These are phyloP conservation scores for Trogon surrucura DNA, from an alignment of 2,113 vertebrate genomes.

Conservation along the genomic window DNA sequence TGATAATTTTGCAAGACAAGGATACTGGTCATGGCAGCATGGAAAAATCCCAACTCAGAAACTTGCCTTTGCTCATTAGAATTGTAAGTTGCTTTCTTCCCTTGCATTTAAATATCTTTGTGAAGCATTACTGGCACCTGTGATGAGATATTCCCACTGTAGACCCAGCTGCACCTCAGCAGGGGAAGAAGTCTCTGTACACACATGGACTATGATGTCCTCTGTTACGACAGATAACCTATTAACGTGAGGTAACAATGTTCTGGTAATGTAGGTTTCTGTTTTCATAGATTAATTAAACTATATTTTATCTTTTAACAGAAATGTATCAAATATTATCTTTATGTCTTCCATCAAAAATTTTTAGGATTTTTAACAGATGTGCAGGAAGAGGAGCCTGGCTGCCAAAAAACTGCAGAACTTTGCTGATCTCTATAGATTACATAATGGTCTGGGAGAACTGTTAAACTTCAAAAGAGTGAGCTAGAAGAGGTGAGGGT, in stretches of 20 bases:
- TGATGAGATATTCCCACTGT: neutral
- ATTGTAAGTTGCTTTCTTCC: neutral
- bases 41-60: neutral
- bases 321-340: neutral
- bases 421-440: neutral
- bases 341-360: neutral
- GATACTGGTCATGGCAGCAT: neutral
- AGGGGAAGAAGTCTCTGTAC: neutral
- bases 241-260: neutral
- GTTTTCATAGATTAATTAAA: neutral
- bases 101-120: neutral
- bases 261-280: neutral
- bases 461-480: neutral
- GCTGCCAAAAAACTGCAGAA: neutral
- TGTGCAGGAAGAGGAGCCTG: neutral
- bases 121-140: neutral
- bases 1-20: neutral
- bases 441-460: neutral
- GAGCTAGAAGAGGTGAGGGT: neutral
- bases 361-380: neutral
- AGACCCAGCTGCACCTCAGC: neutral
- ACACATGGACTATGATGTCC: rapidly evolving
- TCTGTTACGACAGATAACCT: neutral
- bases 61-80: neutral
- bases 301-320: neutral